phyloP scores from a whole-genome alignment of 2,113 vertebrate genomes.

The Mormyrus iriodes region DNA sequence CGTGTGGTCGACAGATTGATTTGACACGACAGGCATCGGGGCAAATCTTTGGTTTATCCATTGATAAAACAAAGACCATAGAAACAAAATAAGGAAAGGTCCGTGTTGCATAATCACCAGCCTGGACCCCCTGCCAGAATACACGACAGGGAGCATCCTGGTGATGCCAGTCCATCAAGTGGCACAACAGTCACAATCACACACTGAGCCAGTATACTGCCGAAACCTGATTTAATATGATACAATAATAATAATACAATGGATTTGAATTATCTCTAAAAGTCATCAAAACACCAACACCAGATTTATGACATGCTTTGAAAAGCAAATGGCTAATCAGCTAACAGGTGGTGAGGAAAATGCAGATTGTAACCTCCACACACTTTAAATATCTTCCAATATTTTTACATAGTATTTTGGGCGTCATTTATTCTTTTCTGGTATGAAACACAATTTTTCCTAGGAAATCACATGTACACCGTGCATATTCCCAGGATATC shows the following conservation, averaged over 20 bases:
- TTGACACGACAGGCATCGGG: not conserved
- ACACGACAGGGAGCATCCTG: not conserved
- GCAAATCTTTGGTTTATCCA: not conserved
- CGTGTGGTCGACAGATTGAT: not conserved
- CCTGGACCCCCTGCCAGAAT: not conserved
- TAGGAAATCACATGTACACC: not conserved
- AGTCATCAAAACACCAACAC: not conserved
- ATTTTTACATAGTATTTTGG: not conserved
- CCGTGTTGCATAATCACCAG: not conserved
- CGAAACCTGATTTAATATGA: not conserved
- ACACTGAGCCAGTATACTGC: not conserved
- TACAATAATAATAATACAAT: not conserved
- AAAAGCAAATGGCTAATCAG: not conserved
- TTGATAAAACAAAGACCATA: not conserved
- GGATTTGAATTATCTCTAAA: not conserved
- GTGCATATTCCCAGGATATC: not conserved
- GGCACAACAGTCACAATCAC: not conserved
- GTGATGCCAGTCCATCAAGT: not conserved
- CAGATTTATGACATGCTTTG: not conserved
- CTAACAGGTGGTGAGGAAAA: not conserved
- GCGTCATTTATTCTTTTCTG: not conserved
- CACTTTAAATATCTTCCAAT: not conserved
- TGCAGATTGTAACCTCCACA: not conserved
- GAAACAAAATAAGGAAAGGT: not conserved
- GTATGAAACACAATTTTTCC: not conserved